phyloP scores from a whole-genome alignment of 1,140 invertebrate genomes.

The Harlomillsia oculata region DNA sequence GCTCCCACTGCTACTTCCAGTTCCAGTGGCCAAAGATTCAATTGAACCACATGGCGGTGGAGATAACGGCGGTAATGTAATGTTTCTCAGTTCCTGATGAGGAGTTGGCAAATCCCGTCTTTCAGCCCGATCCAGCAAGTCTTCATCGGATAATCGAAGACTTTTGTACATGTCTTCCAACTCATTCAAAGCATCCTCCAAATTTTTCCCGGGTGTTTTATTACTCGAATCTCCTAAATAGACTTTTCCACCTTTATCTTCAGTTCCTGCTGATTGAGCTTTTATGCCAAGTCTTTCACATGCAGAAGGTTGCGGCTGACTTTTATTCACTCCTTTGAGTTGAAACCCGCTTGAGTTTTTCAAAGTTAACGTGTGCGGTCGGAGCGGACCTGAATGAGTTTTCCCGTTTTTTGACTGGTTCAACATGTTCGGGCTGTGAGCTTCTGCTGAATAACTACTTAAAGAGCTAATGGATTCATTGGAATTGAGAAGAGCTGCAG shows the following conservation, averaged over 20 bases:
- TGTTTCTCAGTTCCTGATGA: slow-evolving; percentile 38
- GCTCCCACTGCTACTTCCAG: slow-evolving; percentile 15
- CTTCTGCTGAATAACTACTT: slow-evolving; percentile 35
- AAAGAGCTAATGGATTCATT: slow-evolving; percentile 38
- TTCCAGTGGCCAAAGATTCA: slow-evolving; percentile 26
- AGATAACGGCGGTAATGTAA: slow-evolving; percentile 21
- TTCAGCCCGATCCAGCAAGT: slow-evolving; percentile 65
- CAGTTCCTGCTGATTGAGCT: no score
- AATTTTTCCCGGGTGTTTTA: slow-evolving; percentile 44
- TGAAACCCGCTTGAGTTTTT: background rate
- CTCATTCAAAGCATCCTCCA: slow-evolving; percentile 76
- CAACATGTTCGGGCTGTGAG: slow-evolving; percentile 23
- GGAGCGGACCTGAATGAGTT: slow-evolving; percentile 12
- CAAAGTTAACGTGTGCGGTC: slow-evolving; percentile 13
- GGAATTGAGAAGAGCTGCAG: slow-evolving; percentile 27
- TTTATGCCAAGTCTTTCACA: slow-evolving; percentile 26
- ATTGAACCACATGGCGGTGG: slow-evolving; percentile 35
- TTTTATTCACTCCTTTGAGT: background rate
- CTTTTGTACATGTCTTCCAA: slow-evolving; percentile 81
- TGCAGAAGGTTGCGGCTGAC: slow-evolving; percentile 10
- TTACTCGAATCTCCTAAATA: background rate
- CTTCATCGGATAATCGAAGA: slow-evolving; percentile 66
- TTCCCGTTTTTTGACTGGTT: slow-evolving; percentile 10
- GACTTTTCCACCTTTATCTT: background rate
- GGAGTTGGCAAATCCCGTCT: slow-evolving; percentile 56